Evolutionary conservation across 92 coral and sea anemone genomes (phyloP), one percentile per base, ranked within the genome.

Genomic region (Nematostella vectensis): DNA sequence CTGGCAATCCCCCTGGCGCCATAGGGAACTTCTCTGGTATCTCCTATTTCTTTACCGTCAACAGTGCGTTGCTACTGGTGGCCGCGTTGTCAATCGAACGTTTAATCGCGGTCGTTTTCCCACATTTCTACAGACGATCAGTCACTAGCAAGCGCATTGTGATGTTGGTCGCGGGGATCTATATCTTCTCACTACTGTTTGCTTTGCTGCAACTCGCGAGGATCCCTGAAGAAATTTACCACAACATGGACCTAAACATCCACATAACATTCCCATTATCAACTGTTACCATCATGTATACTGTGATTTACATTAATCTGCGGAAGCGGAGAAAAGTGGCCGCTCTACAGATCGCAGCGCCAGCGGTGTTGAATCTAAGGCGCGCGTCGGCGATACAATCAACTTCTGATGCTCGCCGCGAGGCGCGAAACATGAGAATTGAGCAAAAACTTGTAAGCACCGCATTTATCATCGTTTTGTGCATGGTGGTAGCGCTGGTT

Each of bases 131-230:
- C 40, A 6, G 40, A 15, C 40, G 40, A 33, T 6, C 15, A 15
- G 40, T 33, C 40, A 33, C 40, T 33, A 6, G 8, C 15, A 33
- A 33, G 15, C 6, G 15, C 6, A 48, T 48, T 25, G 12, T 48
- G 21, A 48, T 3, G 15, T 15, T 48, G 1, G 54, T 48, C 3
- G 54, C 20, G 12, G 10, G n/a, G n/a, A 21, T 48, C 18, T 48
- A 48, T 48, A 48, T 25, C 54, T 25, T n/a, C 25, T 48, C 54
- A 4, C 22, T 48, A n/a, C 21, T 48, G 4, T 48, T 48, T 25
- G 54, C 54, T 12, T n/a, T 48, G 54, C 54, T 48, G 22, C 54
- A 48, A 48, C 54, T 48, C 15, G 54, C 54, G 54, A 48, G 22
- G 22, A 48, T 48, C 25, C 54, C 54, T 21, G 54, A 48, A 13